Percentiles rank a stretch among this genome's conserved stretches.
Evolutionary conservation across 2,797 vertebrate species (phyloP).

Genomic region (Halcyon chelicuti): DNA sequence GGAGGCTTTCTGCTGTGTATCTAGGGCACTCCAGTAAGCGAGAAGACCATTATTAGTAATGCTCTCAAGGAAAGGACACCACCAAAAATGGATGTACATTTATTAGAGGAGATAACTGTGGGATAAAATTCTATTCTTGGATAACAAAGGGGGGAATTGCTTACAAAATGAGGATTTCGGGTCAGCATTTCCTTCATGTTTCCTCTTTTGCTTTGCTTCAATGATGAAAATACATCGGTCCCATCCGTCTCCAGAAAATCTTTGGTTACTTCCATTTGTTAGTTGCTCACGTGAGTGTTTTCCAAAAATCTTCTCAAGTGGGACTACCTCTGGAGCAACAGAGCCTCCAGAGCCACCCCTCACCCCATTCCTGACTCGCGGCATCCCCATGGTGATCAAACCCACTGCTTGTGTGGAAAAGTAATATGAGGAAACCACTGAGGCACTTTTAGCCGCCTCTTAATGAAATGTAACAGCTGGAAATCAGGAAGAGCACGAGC

Average conservation of each 20-base stretch:
- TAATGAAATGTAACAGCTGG: constrained; percentile 62
- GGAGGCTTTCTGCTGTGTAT: not conserved
- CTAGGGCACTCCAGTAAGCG: not conserved
- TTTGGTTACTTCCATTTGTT: not conserved
- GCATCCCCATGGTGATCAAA: not conserved
- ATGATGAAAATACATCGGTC: not conserved
- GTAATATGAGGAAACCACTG: constrained; percentile 45
- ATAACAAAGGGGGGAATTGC: constrained; percentile 22
- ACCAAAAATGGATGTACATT: not conserved
- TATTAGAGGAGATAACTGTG: not conserved
- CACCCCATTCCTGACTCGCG: not conserved
- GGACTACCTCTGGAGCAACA: not conserved
- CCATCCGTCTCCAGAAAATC: not conserved
- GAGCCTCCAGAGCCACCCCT: not conserved
- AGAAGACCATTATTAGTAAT: not conserved
- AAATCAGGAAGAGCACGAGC: constrained; percentile 47
- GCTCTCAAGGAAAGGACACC: not conserved
- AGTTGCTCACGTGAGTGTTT: not conserved
- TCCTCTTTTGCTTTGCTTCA: not conserved
- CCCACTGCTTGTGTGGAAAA: constrained; percentile 34
- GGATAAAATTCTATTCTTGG: not conserved
- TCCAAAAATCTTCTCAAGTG: constrained; percentile 11
- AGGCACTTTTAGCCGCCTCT: constrained; percentile 34
- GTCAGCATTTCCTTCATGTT: constrained; percentile 26
- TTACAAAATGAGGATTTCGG: constrained; percentile 41